Percentiles rank a stretch among this genome's conserved stretches.
These are phyloP conservation scores for Chlamydotis undulata DNA, from an alignment of 2,113 vertebrate species.

Conservation along the genomic window DNA sequence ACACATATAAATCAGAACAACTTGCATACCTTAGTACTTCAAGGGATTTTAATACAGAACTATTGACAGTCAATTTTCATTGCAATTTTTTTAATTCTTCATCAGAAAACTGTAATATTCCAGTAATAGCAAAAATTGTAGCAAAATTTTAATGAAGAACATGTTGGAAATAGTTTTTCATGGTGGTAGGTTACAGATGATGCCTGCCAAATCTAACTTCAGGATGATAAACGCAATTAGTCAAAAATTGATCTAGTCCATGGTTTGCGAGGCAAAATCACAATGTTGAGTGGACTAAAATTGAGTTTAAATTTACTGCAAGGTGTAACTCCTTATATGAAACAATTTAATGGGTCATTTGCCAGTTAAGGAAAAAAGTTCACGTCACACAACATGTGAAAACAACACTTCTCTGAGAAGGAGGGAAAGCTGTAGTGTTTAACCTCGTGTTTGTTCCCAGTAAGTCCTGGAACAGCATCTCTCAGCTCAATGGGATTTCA, in stretches of 20 bases:
- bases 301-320: not conserved
- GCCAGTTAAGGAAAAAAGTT: not conserved
- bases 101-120: not conserved
- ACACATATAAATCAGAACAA: not conserved
- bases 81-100: not conserved
- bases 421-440: not conserved
- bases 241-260: not conserved
- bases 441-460: not conserved
- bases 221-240: not conserved
- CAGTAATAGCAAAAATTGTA: rapidly evolving
- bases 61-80: not conserved
- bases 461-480: not conserved
- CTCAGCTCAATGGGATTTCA: not conserved
- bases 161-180: not conserved
- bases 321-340: not conserved
- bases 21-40: not conserved
- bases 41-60: not conserved
- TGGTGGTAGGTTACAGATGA: not conserved
- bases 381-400: not conserved
- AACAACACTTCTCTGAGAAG: not conserved
- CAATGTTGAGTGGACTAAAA: not conserved
- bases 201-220: not conserved
- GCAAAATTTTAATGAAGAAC: not conserved
- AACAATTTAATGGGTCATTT: not conserved
- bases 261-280: not conserved